Evolutionary conservation across 2,797 vertebrate species (phyloP).

Genomic region (Lemur catta): DNA sequence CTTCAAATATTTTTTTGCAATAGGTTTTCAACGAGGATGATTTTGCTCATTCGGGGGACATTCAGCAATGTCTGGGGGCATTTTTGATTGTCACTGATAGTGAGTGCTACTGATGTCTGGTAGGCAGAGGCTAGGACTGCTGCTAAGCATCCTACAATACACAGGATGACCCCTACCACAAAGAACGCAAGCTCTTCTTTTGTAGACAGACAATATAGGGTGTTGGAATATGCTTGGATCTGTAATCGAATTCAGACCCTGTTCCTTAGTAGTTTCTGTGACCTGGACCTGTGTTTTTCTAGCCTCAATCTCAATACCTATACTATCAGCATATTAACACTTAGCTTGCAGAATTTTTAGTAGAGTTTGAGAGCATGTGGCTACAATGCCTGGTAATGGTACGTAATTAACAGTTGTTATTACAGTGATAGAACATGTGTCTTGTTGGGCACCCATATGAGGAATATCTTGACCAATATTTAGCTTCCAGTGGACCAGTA

Average conservation of each 20-base stretch:
- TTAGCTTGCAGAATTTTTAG: not conserved
- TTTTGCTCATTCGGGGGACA: not conserved
- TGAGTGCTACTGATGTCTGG: not conserved
- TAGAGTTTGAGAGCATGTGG: not conserved
- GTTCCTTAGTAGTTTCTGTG: not conserved
- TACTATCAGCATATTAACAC: not conserved
- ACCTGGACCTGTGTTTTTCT: not conserved
- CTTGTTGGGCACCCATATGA: not conserved
- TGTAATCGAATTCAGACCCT: not conserved
- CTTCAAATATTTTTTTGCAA: slow-evolving; percentile 26
- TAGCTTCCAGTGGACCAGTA: not conserved
- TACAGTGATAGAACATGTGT: no score
- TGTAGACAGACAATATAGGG: not conserved
- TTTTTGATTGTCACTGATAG: not conserved
- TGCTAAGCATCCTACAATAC: not conserved
- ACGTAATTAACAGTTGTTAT: not conserved
- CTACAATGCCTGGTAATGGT: not conserved
- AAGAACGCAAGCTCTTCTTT: not conserved
- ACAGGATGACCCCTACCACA: not conserved
- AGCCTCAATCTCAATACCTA: not conserved
- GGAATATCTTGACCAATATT: not conserved
- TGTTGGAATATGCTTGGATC: not conserved
- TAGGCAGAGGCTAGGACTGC: not conserved
- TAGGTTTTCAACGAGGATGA: not conserved
- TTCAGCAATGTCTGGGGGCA: not conserved